These are phyloP conservation scores for Sebastes melanostomus DNA, from an alignment of 2,797 vertebrate genomes.

Conservation along the genomic window DNA sequence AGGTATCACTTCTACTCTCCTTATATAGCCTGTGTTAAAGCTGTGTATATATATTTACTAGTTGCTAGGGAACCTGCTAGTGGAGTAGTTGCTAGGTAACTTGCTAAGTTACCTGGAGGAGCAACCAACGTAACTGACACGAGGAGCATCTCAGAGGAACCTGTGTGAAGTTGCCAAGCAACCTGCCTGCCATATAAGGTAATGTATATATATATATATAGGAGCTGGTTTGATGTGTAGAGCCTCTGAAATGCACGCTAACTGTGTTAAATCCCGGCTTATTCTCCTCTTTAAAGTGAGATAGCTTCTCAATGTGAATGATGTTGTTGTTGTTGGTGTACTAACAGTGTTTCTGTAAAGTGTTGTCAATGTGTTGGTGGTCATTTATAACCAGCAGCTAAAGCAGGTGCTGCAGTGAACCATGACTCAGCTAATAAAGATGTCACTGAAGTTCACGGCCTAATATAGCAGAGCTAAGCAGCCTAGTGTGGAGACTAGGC, in stretches of 20 bases:
- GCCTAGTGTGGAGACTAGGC: not conserved
- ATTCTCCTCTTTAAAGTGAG: not conserved
- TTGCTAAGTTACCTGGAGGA: not conserved
- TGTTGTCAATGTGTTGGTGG: not conserved
- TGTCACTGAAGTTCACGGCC: slow-evolving; percentile 10
- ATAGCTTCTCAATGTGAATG: fast-evolving
- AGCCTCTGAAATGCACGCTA: no score
- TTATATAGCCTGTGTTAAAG: not conserved
- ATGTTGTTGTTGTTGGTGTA: not conserved
- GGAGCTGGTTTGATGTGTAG: fast-evolving
- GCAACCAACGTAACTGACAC: slow-evolving; percentile 15
- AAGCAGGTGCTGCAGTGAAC: not conserved
- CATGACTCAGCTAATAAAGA: slow-evolving; percentile 20
- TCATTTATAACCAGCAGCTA: not conserved
- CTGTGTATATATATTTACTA: not conserved
- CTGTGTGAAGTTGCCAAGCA: not conserved
- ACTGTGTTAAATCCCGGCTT: not conserved
- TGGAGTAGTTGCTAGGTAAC: no score
- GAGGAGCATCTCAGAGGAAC: not conserved
- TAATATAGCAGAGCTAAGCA: not conserved
- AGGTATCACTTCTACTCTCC: fast-evolving
- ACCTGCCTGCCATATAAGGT: not conserved
- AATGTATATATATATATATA: not conserved
- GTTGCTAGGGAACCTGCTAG: not conserved
- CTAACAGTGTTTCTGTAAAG: not conserved